These are phyloP conservation scores for Nysson spinosus DNA, from an alignment of 2,888 invertebrate genomes.

Conservation along the genomic window DNA sequence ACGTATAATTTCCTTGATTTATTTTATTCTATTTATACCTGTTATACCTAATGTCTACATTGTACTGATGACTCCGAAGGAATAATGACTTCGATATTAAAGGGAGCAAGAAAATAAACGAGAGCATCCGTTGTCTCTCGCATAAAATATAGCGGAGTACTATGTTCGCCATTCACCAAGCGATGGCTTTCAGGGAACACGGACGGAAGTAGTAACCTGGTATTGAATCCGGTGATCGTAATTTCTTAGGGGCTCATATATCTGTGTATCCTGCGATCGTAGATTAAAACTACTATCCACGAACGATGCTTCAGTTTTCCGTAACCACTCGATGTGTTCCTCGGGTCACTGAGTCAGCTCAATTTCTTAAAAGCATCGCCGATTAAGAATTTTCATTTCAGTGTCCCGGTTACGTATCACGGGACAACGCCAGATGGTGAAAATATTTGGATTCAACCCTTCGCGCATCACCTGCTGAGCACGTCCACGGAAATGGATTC, in stretches of 20 bases:
- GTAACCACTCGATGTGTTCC: too few relatives aligned
- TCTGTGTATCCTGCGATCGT: not conserved
- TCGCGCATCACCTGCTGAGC: constrained; percentile 17
- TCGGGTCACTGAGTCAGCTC: too few relatives aligned
- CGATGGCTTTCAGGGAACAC: constrained; percentile 2
- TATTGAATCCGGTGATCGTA: constrained; percentile 8
- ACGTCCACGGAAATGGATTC: constrained; percentile 43
- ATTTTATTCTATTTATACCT: too few relatives aligned
- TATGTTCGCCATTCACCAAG: not conserved
- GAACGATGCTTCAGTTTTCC: not conserved
- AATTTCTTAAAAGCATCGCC: not conserved
- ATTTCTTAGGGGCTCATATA: constrained; percentile 9
- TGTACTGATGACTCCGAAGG: too few relatives aligned
- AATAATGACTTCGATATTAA: not conserved
- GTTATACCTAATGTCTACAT: too few relatives aligned
- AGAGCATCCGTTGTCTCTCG: too few relatives aligned
- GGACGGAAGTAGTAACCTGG: constrained; percentile 2
- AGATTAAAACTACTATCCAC: not conserved
- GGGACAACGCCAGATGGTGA: constrained; percentile 7
- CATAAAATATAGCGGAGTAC: too few relatives aligned
- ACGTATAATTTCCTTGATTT: too few relatives aligned
- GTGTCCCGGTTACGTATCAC: constrained; percentile 7
- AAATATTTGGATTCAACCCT: constrained; percentile 33
- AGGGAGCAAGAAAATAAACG: not conserved
- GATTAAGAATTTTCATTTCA: not conserved